Evolutionary conservation across 2,113 vertebrate genomes (phyloP), one percentile per base, ranked within the genome.

Genomic region (Tringa solitaria): DNA sequence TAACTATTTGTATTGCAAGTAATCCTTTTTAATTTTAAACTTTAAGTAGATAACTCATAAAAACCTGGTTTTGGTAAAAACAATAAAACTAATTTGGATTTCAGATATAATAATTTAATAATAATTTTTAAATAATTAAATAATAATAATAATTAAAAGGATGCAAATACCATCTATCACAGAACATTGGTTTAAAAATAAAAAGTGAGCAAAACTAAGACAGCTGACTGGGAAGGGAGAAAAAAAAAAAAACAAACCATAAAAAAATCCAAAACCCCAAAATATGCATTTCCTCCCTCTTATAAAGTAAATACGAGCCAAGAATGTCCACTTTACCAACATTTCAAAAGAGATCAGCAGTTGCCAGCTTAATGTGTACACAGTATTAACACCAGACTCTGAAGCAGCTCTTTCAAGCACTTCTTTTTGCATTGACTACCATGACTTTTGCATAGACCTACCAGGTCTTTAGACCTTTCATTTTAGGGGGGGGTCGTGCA

Each of bases 191-290:
- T 45, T 39, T 12, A n/a, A 83, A 67, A n/a, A n/a, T n/a, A n/a
- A 57, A 70, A 43, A 3, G 2, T 6, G 39, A 35, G 15, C 19
- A 51, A 54, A 73, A 85, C 9, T 27, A 53, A 48, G 12, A 15
- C 10, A 75, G 24, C 1, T 69, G 19, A 32, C 9, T 41, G 4
- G 1, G 3, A 79, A 15, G 7, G 22, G 33, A 27, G 8, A 4
- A 74, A 73, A 32, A 69, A 24, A 60, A 27, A 6, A 59, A 21
- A 22, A 9, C n/a, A 50, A 51, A 32, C 8, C 19, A 6, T 5
- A 16, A 27, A 24, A 0, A 2, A 24, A 28, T 9, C 9, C 22
- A 56, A 84, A 77, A 35, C 15, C 1, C 2, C 2, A 8, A 59
- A 50, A 61, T 0, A 2, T 6, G 3, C n/a, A 59, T 59, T 90